Evolutionary conservation across 2,888 invertebrate species (phyloP), one percentile per base, ranked within the genome.

Genomic region (Acronicta aceris): DNA sequence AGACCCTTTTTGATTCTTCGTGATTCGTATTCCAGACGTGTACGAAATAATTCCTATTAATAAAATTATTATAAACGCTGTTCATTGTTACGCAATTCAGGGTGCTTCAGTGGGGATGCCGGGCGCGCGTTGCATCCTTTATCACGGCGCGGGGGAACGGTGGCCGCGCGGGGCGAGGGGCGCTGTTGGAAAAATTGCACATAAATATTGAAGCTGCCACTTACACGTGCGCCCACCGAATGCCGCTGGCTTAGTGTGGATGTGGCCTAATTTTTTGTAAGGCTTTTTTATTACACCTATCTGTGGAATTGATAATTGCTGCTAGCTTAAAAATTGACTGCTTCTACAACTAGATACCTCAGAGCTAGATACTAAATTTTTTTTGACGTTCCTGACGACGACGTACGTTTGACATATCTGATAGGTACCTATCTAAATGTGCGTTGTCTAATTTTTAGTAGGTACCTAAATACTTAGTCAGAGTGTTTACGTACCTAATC

Each of bases 201-300:
- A 94, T 94, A 94, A 94, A 94, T 94, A 94, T 94, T 94, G 94
- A 93, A 94, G 94, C 94, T 93, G 94, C 94, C 94, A 94, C 92
- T 93, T 94, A 94, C 94, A 94, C 94, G 94, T 94, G 94, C 92
- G 93, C 91, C 91, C 89, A 84, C 84, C 81, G 89, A 81, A 76
- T 63, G 65, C 50, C 58, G 84, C 49, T 53, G 66, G 83, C 40
- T 49, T 84, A 80, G 46, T 63, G 71, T 85, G 90, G 94, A 92
- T 81, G 78, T 30, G 76, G 30, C 72, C 43, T 21, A 27, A n/a
- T 51, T 49, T 58, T 70, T 48, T n/a, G 0, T 13, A 2, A 48
- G 2, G 25, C 3, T 0, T 27, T n/a, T 15, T 13, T 10, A 10
- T 27, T 8, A 33, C 0, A 30, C 10, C 30, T 2, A 30, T 1